phyloP scores from a whole-genome alignment of 2,888 invertebrate genomes.

The Leptinotarsa peninsularis region DNA sequence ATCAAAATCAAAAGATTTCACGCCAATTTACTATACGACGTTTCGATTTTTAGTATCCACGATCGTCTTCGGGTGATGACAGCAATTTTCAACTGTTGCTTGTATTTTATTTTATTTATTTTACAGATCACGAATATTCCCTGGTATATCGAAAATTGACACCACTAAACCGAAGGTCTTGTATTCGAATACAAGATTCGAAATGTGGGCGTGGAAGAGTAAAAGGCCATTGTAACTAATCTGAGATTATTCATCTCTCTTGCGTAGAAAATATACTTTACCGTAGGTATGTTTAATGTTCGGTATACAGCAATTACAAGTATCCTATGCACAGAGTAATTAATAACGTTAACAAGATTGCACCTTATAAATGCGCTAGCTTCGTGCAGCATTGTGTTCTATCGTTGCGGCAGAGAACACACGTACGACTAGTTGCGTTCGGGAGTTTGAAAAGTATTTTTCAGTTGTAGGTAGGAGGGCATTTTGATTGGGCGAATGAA shows the following conservation, averaged over 20 bases:
- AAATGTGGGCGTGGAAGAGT: conserved; percentile 17
- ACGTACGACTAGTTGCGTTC: not conserved
- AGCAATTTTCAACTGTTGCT: too few species aligned
- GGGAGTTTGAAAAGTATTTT: not conserved
- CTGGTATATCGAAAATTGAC: not conserved
- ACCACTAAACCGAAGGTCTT: not conserved
- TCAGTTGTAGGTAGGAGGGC: not conserved
- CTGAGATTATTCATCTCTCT: conserved; percentile 35
- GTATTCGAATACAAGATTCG: conserved; percentile 4
- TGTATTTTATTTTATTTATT: too few species aligned
- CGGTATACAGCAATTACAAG: conserved; percentile 36
- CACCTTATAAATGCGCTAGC: conserved; percentile 31
- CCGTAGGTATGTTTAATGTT: conserved; percentile 32
- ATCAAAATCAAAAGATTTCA: too few species aligned
- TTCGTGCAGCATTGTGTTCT: conserved; percentile 17
- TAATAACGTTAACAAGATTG: conserved; percentile 40
- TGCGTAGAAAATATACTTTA: conserved; percentile 29
- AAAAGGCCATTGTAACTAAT: conserved; percentile 29
- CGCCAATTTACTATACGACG: too few species aligned
- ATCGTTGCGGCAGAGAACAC: conserved; percentile 2
- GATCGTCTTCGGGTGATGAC: too few species aligned
- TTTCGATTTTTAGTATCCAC: too few species aligned
- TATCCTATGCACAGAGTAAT: conserved; percentile 39
- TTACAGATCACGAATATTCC: not conserved
- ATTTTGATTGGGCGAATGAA: too few species aligned